Percentiles rank a stretch among this genome's conserved stretches.
Evolutionary conservation across 2,888 invertebrate species (phyloP).

Genomic region (Scelioninae gen. 1): DNA sequence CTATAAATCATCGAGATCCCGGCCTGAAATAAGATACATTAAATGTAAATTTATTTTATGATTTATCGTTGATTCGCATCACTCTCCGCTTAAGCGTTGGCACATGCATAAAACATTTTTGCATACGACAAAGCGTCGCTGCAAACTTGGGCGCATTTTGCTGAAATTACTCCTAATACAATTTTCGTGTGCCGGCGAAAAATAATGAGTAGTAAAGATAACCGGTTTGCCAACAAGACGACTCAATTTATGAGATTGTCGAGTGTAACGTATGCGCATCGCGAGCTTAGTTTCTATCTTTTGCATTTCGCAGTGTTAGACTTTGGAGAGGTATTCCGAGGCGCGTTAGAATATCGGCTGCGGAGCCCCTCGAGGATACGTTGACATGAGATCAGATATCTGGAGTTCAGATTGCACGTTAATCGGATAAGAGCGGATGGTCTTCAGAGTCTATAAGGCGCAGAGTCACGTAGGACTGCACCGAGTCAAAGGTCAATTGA

Average conservation of each 20-base stretch:
- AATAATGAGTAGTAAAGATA: slow-evolving; percentile 40
- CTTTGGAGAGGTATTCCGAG: slow-evolving; percentile 12
- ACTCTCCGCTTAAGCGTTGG: background rate
- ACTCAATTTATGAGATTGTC: slow-evolving; percentile 66
- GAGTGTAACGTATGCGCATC: slow-evolving; percentile 56
- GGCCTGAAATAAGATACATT: slow-evolving; percentile 36
- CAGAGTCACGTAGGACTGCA: slow-evolving; percentile 66
- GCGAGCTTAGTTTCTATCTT: slow-evolving; percentile 48
- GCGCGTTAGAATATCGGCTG: slow-evolving; percentile 48
- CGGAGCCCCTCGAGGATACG: slow-evolving; percentile 62
- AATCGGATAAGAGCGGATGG: slow-evolving; percentile 69
- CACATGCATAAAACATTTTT: slow-evolving; percentile 18
- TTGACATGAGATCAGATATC: slow-evolving; percentile 71
- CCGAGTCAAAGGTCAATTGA: slow-evolving; percentile 69
- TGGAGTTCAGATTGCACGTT: slow-evolving; percentile 70
- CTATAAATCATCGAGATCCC: slow-evolving; percentile 49
- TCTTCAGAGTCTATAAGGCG: slow-evolving; percentile 58
- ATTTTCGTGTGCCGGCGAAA: slow-evolving; percentile 27
- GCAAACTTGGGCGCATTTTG: background rate
- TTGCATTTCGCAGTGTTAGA: slow-evolving; percentile 46
- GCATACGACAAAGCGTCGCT: background rate
- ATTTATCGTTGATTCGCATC: slow-evolving; percentile 37
- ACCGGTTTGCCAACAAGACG: slow-evolving; percentile 56
- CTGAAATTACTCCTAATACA: slow-evolving; percentile 20
- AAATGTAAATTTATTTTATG: slow-evolving; percentile 43